Conservation (phyloP, 1,140 invertebrate genomes). For the Argopecten irradians region DNA sequence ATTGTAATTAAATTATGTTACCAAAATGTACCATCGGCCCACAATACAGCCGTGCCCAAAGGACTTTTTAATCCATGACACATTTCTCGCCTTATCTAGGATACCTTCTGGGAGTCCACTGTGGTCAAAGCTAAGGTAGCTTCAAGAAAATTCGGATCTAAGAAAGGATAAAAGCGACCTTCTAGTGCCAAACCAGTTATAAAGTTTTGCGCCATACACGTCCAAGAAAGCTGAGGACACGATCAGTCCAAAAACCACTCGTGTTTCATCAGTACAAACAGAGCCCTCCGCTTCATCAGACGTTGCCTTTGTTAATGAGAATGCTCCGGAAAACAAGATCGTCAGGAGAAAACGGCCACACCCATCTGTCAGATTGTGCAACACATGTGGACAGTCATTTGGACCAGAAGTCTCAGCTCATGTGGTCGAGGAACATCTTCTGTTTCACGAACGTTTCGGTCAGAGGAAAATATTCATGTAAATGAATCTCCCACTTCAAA, state of each 20-base stretch:
- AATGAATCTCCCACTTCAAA: background rate
- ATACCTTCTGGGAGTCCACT: background rate
- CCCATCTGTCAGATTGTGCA: slow-evolving; percentile 33
- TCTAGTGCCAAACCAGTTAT: background rate
- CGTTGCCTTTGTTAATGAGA: background rate
- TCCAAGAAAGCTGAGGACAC: background rate
- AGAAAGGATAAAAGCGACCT: background rate
- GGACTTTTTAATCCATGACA: no score
- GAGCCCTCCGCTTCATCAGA: background rate
- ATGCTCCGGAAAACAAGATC: background rate
- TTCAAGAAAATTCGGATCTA: background rate
- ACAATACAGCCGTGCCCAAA: no score
- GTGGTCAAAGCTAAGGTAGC: background rate
- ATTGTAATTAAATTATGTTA: no score
- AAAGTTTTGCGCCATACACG: background rate
- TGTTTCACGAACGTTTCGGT: slow-evolving; percentile 38
- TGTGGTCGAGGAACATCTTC: slow-evolving; percentile 45
- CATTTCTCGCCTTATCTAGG: background rate
- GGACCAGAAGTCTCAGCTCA: slow-evolving; percentile 32
- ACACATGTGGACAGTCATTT: slow-evolving; percentile 41
- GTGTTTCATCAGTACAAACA: background rate
- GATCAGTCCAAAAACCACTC: background rate
- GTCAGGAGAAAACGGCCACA: slow-evolving; percentile 1
- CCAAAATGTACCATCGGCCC: no score
- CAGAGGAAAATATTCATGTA: background rate